Percentiles rank a stretch among this genome's conserved stretches.
These are phyloP conservation scores for Agriopis aurantiaria DNA, from an alignment of 2,888 invertebrate genomes.

Conservation along the genomic window DNA sequence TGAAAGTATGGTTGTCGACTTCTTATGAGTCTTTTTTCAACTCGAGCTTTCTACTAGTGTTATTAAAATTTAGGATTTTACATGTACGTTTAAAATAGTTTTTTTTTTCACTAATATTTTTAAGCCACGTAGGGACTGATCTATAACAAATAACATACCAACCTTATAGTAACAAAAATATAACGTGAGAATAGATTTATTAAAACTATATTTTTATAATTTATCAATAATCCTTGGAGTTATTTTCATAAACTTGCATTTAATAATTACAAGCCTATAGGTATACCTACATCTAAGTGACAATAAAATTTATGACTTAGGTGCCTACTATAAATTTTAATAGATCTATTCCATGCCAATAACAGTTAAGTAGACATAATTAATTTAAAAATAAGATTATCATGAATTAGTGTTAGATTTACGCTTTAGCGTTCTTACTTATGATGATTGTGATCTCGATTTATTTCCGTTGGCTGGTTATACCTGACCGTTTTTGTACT, in stretches of 20 bases:
- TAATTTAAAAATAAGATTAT: conserved; percentile 49
- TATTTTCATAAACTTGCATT: conserved; percentile 4
- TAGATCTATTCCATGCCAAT: conserved; percentile 21
- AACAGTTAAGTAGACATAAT: background rate
- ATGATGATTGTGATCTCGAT: conserved; percentile 61
- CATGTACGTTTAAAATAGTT: background rate
- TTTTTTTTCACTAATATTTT: conserved; percentile 35
- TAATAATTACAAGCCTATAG: background rate
- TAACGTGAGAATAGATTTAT: conserved; percentile 38
- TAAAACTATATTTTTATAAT: conserved; percentile 15
- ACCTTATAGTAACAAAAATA: conserved; percentile 24
- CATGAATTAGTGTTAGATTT: conserved; percentile 48
- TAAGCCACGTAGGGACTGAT: conserved; percentile 54
- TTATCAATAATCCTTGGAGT: background rate
- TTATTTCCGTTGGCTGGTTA: conserved; percentile 11
- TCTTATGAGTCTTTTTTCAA: conserved; percentile 78
- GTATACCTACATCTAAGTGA: background rate
- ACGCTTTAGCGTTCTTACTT: conserved; percentile 70
- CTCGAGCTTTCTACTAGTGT: conserved; percentile 80
- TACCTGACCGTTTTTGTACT: background rate
- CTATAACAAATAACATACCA: conserved; percentile 16
- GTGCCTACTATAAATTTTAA: background rate
- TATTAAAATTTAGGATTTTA: conserved; percentile 15
- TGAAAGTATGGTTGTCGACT: conserved; percentile 80
- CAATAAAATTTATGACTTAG: background rate